A percentile compares a stretch with the other conserved stretches of the same genome.
phyloP scores from a whole-genome alignment of 2,888 invertebrate genomes.

The Phymatocera aterrima region DNA sequence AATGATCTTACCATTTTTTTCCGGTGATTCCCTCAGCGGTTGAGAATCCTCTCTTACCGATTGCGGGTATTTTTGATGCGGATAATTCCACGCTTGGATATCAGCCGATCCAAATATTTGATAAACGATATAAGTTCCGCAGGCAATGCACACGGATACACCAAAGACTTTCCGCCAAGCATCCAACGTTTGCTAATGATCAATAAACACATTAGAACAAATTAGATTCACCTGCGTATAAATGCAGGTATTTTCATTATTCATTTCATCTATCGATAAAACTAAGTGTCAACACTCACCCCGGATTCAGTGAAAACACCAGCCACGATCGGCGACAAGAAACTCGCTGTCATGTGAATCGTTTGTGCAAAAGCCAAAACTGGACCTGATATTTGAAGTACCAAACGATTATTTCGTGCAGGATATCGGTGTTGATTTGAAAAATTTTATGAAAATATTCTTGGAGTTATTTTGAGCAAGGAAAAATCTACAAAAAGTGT shows the following conservation, averaged over 20 bases:
- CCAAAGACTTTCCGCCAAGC: conserved; percentile 83
- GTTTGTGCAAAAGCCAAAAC: conserved; percentile 86
- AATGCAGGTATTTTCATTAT: too few relatives aligned
- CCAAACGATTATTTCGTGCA: too few relatives aligned
- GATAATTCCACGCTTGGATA: conserved; percentile 78
- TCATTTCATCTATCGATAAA: background rate
- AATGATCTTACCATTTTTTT: conserved; percentile 61
- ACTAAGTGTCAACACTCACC: conserved; percentile 71
- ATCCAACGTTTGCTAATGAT: conserved; percentile 72
- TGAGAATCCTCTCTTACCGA: conserved; percentile 67
- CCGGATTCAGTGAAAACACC: conserved; percentile 79
- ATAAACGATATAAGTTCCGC: conserved; percentile 80
- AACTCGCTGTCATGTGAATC: conserved; percentile 87
- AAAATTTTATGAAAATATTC: too few relatives aligned
- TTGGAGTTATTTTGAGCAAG: too few relatives aligned
- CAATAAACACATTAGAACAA: conserved; percentile 38
- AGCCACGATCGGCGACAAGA: conserved; percentile 81
- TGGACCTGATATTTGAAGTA: conserved; percentile 74
- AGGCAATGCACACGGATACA: conserved; percentile 79
- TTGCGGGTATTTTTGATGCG: conserved; percentile 69
- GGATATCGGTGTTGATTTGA: too few relatives aligned
- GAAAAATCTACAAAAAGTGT: too few relatives aligned
- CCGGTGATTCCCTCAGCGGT: conserved; percentile 66
- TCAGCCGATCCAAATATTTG: conserved; percentile 83
- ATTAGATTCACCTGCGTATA: too few relatives aligned